These are phyloP conservation scores for Silurus asotus DNA, from an alignment of 2,113 vertebrate species.

Conservation along the genomic window DNA sequence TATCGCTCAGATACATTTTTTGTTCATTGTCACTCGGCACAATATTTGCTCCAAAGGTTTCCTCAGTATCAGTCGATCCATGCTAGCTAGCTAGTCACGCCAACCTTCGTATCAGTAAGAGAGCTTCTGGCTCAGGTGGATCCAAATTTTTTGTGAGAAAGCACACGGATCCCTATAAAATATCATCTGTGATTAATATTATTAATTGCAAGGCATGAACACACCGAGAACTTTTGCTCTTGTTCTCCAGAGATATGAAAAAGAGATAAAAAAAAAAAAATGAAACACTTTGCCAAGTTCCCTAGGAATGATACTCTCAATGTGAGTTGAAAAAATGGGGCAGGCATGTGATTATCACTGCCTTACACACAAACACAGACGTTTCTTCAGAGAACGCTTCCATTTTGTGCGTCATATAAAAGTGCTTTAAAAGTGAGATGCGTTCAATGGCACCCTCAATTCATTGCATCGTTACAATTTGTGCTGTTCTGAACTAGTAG, in stretches of 20 bases:
- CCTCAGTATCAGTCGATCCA: no score
- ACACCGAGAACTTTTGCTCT: not conserved
- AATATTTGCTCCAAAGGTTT: no score
- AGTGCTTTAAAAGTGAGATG: not conserved
- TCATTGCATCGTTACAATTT: not conserved
- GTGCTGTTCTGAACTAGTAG: constrained; percentile 1
- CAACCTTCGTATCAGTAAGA: no score
- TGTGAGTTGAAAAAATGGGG: not conserved
- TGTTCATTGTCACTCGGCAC: not conserved
- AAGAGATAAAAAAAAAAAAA: not conserved
- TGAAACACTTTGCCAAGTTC: constrained; percentile 25
- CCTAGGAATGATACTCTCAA: not conserved
- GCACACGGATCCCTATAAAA: not conserved
- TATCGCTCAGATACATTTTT: not conserved
- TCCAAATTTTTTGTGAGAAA: not conserved
- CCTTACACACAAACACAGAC: constrained; percentile 15
- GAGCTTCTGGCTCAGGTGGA: not conserved
- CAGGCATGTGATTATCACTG: constrained; percentile 10
- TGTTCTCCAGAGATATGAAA: constrained; percentile 7
- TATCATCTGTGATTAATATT: not conserved
- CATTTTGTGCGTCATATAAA: not conserved
- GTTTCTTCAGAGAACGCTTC: not conserved
- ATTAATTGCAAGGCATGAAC: not conserved
- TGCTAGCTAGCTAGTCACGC: not conserved
- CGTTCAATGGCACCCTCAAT: not conserved